Percentiles rank a stretch among this genome's conserved stretches.
Conservation (phyloP, 2,888 invertebrate species). For the Trachelus iudaicus region DNA sequence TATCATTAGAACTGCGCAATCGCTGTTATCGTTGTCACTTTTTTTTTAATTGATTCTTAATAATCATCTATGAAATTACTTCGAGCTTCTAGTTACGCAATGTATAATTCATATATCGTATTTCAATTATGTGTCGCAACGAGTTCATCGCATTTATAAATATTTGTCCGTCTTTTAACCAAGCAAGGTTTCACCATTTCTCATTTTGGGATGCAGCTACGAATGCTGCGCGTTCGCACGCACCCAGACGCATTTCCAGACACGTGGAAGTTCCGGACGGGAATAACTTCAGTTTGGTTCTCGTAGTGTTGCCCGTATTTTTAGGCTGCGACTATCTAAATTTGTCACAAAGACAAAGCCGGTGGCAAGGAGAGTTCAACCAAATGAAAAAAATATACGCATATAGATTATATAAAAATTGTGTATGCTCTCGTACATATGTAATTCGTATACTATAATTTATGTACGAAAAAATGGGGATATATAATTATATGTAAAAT, state of each 20-base stretch:
- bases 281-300: constrained; percentile 48
- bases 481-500: too few species aligned
- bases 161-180: background rate
- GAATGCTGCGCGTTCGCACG: background rate
- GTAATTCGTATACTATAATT: too few species aligned
- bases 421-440: too few species aligned
- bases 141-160: background rate
- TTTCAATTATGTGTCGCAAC: background rate
- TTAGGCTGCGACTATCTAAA: constrained; percentile 48
- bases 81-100: background rate
- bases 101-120: background rate
- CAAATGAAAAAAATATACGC: too few species aligned
- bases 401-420: too few species aligned
- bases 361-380: background rate
- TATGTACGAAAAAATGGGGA: too few species aligned
- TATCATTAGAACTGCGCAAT: background rate
- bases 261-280: constrained; percentile 51
- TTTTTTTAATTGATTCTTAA: background rate
- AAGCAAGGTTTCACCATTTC: background rate
- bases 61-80: background rate
- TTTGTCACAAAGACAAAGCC: constrained; percentile 54
- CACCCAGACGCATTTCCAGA: constrained; percentile 34
- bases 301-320: constrained; percentile 50
- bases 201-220: background rate
- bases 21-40: background rate